These are phyloP conservation scores for Panulirus ornatus DNA, from an alignment of 1,140 invertebrate genomes.

Conservation along the genomic window DNA sequence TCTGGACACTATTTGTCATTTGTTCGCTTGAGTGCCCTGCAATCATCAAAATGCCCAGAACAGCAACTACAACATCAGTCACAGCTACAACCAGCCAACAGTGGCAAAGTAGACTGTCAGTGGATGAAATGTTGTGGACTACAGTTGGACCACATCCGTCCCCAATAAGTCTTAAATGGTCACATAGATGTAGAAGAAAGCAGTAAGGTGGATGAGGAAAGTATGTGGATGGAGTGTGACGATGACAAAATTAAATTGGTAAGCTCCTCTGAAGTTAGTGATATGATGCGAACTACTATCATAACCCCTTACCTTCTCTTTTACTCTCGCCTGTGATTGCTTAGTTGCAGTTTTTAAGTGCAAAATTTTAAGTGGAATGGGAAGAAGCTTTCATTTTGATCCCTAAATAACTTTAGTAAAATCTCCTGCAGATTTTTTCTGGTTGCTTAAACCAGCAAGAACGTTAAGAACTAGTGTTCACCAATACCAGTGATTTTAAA, in stretches of 20 bases:
- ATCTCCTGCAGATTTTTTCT: neutral
- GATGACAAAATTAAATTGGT: constrained; percentile 91
- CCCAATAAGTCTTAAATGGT: constrained; percentile 74
- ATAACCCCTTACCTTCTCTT: constrained; percentile 91
- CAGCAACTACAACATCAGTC: constrained; percentile 77
- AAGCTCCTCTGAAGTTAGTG: constrained; percentile 87
- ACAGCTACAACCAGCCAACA: constrained; percentile 75
- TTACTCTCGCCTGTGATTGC: constrained; percentile 79
- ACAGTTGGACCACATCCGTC: constrained; percentile 75
- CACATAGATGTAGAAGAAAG: constrained; percentile 21
- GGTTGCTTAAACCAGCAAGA: no score
- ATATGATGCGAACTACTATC: constrained; percentile 86
- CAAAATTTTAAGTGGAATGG: neutral
- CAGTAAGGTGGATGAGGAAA: constrained; percentile 60
- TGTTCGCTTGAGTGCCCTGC: constrained; percentile 82
- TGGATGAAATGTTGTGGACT: constrained; percentile 86
- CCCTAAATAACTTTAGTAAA: neutral
- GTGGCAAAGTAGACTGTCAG: constrained; percentile 79
- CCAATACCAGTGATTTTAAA: no score
- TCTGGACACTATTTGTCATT: constrained; percentile 94
- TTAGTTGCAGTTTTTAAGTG: no score
- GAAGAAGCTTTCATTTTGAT: neutral
- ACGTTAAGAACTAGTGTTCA: no score
- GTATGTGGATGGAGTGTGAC: constrained; percentile 92
- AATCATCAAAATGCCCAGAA: constrained; percentile 67